Percentiles rank a stretch among this genome's conserved stretches.
These are phyloP conservation scores for Cyaniris semiargus DNA, from an alignment of 2,888 invertebrate genomes.

Conservation along the genomic window DNA sequence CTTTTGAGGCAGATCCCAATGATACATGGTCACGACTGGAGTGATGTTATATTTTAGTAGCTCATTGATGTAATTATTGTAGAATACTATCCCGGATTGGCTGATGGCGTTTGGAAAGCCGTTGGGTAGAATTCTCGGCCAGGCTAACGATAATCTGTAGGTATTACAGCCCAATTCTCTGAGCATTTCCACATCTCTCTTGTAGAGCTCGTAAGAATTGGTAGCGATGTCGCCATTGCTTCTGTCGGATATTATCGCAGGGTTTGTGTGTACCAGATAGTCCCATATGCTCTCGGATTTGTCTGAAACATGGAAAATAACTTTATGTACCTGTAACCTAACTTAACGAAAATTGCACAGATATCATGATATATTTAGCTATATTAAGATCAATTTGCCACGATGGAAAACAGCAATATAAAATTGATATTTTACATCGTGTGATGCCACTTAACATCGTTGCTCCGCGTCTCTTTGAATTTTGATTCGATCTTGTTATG, in stretches of 20 bases:
- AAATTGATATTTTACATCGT: too few relatives aligned
- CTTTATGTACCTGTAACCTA: too few relatives aligned
- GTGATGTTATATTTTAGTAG: slow-evolving; percentile 57
- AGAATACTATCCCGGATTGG: slow-evolving; percentile 71
- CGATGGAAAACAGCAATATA: too few relatives aligned
- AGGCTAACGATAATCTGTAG: slow-evolving; percentile 81
- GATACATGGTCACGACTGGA: slow-evolving; percentile 62
- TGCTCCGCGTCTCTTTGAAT: too few relatives aligned
- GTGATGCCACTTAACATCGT: too few relatives aligned
- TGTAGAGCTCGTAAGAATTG: slow-evolving; percentile 83
- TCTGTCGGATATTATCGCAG: slow-evolving; percentile 51
- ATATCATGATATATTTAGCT: neutral
- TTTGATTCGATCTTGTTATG: neutral
- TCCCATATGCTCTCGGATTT: slow-evolving; percentile 84
- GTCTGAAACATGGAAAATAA: slow-evolving; percentile 57
- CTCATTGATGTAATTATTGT: slow-evolving; percentile 79
- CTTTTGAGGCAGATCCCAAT: slow-evolving; percentile 62
- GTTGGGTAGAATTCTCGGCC: slow-evolving; percentile 71
- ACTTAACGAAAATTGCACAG: neutral
- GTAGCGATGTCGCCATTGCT: slow-evolving; percentile 83
- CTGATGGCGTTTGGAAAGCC: slow-evolving; percentile 62
- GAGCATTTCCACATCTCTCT: slow-evolving; percentile 74
- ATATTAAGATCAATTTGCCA: too few relatives aligned
- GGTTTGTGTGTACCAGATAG: slow-evolving; percentile 59
- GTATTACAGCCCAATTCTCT: slow-evolving; percentile 71